Base-by-base conservation (phyloP, 92 coral and sea anemone species). In the Parazoanthus darwini region DNA sequence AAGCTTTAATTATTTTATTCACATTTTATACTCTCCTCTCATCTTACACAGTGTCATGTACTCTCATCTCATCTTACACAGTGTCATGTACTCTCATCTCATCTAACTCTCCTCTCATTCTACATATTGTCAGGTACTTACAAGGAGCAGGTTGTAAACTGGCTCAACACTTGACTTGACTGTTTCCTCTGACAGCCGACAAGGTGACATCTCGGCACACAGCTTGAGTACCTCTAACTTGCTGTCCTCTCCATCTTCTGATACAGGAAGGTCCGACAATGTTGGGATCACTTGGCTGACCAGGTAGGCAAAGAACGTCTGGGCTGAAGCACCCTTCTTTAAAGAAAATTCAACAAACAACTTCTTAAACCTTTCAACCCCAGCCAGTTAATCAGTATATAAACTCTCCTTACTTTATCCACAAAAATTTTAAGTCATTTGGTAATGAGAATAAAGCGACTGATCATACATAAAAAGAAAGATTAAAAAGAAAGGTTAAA, bases 321-420 rank as follows among this genome's bases (percentile, higher is more conserved):
- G 94, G 0, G 99, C 98, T 35, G 96, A 94, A 0, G 98, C 98
- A 75, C 99, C 99, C 91, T 94, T 95, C 99, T 97, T 88, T 20
- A 68, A 73, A 78, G 42, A 82, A 2, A 37, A 7, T 44, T 6
- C 25, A 80, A 37, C 87, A 54, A 35, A 63, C 18, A 26, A 59
- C 42, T 74, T 74, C 42, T 48, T 48, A 75, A 33, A 0, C 33
- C 33, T 29, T 29, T 29, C 0, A 29, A 0, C 33, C 33, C 33
- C 33, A 29, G 33, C 33, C 33, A 29, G 33, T 29, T 29, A 29
- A 29, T 29, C 33, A 29, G 33, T 29, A 29, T 29, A 29, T 29
- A 29, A 29, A 29, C 33, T 29, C 33, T 29, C 33, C 33, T 29
- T 29, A 29, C 33, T 29, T 29, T 29, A 29, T 29, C 33, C 33